Base-by-base conservation (phyloP, 2,888 invertebrate species). In the Galeruca laticollis region DNA sequence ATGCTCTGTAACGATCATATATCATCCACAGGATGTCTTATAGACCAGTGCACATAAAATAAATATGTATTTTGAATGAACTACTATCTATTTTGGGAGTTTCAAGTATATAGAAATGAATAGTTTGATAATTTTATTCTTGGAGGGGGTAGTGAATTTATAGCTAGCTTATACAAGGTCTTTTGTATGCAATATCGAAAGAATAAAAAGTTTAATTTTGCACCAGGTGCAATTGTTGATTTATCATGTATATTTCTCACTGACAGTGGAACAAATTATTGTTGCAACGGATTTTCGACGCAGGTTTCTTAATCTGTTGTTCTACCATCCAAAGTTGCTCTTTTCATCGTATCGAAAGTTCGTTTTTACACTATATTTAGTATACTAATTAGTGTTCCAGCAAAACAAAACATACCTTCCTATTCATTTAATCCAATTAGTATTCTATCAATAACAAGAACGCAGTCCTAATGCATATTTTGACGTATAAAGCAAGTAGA, bases 1-100 rank as follows among this genome's bases (percentile, higher is more conserved):
- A 61, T 52, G 52, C 13, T 10, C 52, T 52, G 61, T 47, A 60
- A 47, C 60, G 21, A 33, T 33, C 49, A 51, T 61, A 49, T 61
- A 20, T 61, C 61, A 31, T 60, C 43, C 43, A 15, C 15, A 60
- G 20, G 54, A 54, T 54, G 26, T 31, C n/a, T 54, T 54, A 31
- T 54, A 54, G 13, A n/a, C 31, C 54, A n/a, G 54, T 49, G 18
- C 26, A 6, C 26, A 26, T 26, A 26, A 26, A 26, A 26, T 26
- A 26, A 26, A 26, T 5, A 26, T 26, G 26, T 26, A 26, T 26
- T 26, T 26, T 26, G 26, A 26, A 26, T 26, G 3, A 26, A 26
- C 26, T 26, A 26, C 3, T 26, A 26, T 6, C 26, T 26, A 26
- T 26, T 26, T 26, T 6, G 26, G 6, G 26, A 26, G 4, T 5